Percentiles rank a stretch among this genome's conserved stretches.
phyloP scores from a whole-genome alignment of 1,140 invertebrate species.

The Cherax destructor region DNA sequence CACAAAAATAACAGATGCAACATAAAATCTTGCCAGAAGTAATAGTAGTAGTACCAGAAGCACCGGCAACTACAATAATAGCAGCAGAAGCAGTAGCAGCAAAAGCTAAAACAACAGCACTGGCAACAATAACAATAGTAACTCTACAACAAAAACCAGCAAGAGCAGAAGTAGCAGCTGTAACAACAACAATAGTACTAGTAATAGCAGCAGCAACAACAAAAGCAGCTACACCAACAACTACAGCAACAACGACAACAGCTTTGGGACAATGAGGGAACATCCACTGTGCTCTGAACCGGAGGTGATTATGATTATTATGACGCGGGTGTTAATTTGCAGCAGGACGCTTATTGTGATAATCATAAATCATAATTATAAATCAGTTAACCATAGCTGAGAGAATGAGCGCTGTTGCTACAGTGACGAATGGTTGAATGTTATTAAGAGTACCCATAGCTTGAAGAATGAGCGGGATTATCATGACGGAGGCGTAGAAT shows the following conservation, averaged over 20 bases:
- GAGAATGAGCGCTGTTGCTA: neutral
- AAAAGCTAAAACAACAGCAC: no score
- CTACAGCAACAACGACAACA: neutral
- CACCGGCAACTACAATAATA: no score
- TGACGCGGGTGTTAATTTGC: neutral
- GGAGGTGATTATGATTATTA: neutral
- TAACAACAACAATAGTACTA: neutral
- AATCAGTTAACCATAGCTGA: neutral
- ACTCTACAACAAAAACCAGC: neutral
- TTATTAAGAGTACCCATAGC: no score
- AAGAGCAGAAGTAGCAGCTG: neutral
- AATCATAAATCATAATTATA: slow-evolving; percentile 1
- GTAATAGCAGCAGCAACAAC: neutral
- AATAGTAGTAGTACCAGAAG: no score
- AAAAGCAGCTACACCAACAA: neutral
- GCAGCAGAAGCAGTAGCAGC: no score
- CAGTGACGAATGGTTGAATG: neutral
- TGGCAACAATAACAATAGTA: no score
- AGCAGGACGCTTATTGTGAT: neutral
- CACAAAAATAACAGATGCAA: no score
- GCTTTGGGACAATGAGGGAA: neutral
- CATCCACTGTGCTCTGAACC: neutral
- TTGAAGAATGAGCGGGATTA: no score
- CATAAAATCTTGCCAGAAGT: no score
- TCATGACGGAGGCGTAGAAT: no score